Base-by-base conservation (phyloP, 2,888 invertebrate genomes). In the Acanthoscelides obtectus region DNA sequence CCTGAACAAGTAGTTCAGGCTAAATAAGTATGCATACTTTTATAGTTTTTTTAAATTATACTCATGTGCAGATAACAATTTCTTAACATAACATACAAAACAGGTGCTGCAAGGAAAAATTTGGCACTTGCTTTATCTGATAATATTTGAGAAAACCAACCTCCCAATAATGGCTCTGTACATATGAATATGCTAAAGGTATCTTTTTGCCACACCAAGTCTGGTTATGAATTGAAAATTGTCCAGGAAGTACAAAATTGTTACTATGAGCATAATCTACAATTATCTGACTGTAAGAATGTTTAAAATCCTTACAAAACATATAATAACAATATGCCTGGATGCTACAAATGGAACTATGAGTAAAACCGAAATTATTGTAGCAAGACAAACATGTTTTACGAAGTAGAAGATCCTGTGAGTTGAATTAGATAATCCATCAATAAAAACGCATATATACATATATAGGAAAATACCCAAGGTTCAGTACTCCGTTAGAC, bases 121-220 rank as follows among this genome's bases (percentile, higher is more conserved):
- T 98, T 3, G 99, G 99, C 73, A 97, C 88, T 86, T 99, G 97
- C 84, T 95, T 96, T 45, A 93, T 82, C 83, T 93, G 88, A 84
- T 95, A 99, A 86, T 99, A 98, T 70, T 89, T 90, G 17, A 98
- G 85, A 78, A 97, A 93, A 0, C 98, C 98, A 67, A 99, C 96
- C 85, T 96, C 90, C 99, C 99, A 99, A 83, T 99, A 98, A 79
- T 94, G 91, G 25, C 88, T 89, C 85, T 99, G 99, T 70, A 99
- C 90, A 80, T 95, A 94, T 0, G 92, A 90, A 85, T 98, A 98
- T 12, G 96, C 93, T 67, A 95, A 81, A 25, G 93, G 93, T 68
- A 93, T 73, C 22, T 86, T 87, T 66, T 87, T 86, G 75, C 89
- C 87, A 81, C 94, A 94, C 94, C 96, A 96, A 0, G 91, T 89